Conservation (phyloP, 2,113 vertebrate genomes). For the Butastur rufipennis region DNA sequence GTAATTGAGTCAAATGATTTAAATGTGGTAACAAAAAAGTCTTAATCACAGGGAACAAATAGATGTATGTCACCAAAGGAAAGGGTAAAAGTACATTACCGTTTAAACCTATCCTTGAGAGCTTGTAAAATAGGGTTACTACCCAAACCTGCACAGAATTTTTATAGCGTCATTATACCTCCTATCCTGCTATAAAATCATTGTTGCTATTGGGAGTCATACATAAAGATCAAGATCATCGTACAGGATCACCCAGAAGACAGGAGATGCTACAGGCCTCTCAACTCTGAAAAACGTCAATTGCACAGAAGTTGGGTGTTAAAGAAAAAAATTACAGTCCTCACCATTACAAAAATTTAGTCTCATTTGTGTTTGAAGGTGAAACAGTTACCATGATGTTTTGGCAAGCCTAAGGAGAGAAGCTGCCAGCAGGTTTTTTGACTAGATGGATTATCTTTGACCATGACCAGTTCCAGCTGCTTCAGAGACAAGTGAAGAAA, state of each 20-base stretch:
- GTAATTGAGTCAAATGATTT: constrained; percentile 23
- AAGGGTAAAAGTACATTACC: not conserved
- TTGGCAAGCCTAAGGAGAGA: not conserved
- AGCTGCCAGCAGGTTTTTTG: not conserved
- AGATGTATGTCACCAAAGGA: not conserved
- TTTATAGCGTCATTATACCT: not conserved
- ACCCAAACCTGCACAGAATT: not conserved
- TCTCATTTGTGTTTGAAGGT: not conserved
- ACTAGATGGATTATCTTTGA: not conserved
- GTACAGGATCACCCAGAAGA: not conserved
- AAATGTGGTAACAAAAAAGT: not conserved
- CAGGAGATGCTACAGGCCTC: not conserved
- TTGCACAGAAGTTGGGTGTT: not conserved
- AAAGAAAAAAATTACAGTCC: not conserved
- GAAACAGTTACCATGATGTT: not conserved
- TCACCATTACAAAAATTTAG: not conserved
- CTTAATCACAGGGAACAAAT: not conserved
- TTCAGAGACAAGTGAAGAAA: not conserved
- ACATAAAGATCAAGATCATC: not conserved
- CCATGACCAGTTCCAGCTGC: not conserved
- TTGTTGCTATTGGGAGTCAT: not conserved
- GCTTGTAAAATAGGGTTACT: not conserved
- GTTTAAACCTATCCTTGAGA: not conserved
- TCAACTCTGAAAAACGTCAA: not conserved
- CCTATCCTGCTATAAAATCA: not conserved